phyloP scores from a whole-genome alignment of 2,797 vertebrate species.

The Phalanger gymnotis region DNA sequence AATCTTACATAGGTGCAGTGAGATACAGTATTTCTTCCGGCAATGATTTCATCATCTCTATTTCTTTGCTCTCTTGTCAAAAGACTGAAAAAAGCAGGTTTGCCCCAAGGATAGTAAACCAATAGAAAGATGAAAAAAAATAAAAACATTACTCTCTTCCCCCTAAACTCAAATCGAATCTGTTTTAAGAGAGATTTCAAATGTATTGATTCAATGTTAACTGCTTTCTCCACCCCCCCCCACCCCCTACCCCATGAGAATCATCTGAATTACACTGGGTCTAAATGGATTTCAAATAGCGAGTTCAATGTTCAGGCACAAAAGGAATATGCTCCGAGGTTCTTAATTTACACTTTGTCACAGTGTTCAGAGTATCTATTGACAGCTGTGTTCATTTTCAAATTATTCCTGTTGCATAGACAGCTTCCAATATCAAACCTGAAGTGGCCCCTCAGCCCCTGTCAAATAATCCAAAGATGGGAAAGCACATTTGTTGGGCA shows the following conservation, averaged over 20 bases:
- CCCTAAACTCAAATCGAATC: neutral
- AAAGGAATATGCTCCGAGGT: slow-evolving; percentile 27
- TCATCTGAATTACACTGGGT: slow-evolving; percentile 50
- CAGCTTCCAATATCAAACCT: slow-evolving; percentile 23
- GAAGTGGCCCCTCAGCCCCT: slow-evolving; percentile 36
- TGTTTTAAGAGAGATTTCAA: slow-evolving; percentile 52
- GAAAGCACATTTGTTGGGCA: slow-evolving; percentile 13
- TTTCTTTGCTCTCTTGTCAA: slow-evolving; percentile 14
- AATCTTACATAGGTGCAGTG: neutral
- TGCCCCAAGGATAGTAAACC: neutral
- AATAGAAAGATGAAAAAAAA: neutral
- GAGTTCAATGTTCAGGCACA: slow-evolving; percentile 32
- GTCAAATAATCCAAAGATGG: neutral
- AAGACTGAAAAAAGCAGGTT: slow-evolving; percentile 27
- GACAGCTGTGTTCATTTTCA: slow-evolving; percentile 50
- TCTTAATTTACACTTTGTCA: slow-evolving; percentile 50
- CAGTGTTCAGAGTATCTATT: fast-evolving
- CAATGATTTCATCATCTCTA: neutral
- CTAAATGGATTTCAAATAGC: slow-evolving; percentile 53
- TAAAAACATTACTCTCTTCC: neutral
- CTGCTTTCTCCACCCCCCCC: neutral
- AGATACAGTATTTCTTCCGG: neutral
- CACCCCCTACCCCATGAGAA: no score
- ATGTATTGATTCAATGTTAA: slow-evolving; percentile 46
- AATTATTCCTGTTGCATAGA: slow-evolving; percentile 44